Base-by-base conservation (phyloP, 2,888 invertebrate species). In the Augiades crinisus region DNA sequence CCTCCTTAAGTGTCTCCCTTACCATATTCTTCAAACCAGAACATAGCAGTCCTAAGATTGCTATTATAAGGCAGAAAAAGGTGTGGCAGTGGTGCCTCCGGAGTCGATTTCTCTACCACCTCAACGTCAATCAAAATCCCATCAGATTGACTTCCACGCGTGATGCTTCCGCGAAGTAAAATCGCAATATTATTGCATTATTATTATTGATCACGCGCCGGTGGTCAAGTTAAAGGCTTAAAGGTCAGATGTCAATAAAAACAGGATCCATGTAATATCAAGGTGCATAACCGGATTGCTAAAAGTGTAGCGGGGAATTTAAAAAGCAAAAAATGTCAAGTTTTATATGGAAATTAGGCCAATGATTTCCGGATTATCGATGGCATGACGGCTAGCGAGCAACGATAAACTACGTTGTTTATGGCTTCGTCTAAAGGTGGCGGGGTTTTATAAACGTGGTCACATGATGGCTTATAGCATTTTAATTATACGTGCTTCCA, bases 321-420 rank as follows among this genome's bases (percentile, higher is more conserved):
- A 36, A 34, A 47, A 38, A 34, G 17, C 8, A 41, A 49, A 49
- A 49, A 49, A 49, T 49, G 41, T 41, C 34, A 49, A 34, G 41
- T 49, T 33, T 49, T 49, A 49, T 49, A 49, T 49, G 49, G 49
- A 41, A 49, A 49, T 49, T 41, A 41, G 49, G 49, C 49, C 40
- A 41, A 41, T 49, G 49, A 41, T 40, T 49, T 49, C 49, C 49
- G 41, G 38, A 47, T 47, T 41, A 6, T 1, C 10, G 17, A 5
- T 10, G 8, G 49, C 41, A 5, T 22, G 5, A 40, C 17, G 0
- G 8, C 1, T 3, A 3, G 44, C 34, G 34, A 14, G 22, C n/a
- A 5, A 22, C 17, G 21, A 34, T 22, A 6, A 44, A 13, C 31
- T 44, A 10, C 6, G 3, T n/a, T 1, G 31, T 31, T 12, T 31